A percentile compares a stretch with the other conserved stretches of the same genome.
Conservation (phyloP, 1,140 invertebrate genomes). For the Cepaea nemoralis region DNA sequence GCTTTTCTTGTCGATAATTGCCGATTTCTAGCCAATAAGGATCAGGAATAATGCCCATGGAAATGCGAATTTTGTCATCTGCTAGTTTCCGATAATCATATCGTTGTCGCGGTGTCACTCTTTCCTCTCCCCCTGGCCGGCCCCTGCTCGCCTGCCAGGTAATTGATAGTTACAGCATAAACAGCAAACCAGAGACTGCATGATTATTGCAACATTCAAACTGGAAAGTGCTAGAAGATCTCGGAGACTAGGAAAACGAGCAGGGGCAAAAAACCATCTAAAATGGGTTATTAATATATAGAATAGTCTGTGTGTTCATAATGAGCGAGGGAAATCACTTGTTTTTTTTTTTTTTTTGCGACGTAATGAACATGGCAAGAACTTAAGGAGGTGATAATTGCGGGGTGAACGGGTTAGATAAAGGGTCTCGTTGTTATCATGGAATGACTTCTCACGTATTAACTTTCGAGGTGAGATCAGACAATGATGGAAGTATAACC, state of each 20-base stretch:
- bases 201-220: not conserved
- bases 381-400: not conserved
- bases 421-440: not conserved
- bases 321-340: not conserved
- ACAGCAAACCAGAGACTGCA: not conserved
- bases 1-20: conserved; percentile 4
- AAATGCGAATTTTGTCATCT: not conserved
- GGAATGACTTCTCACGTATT: not conserved
- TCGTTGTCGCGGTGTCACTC: not conserved
- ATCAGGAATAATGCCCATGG: not conserved
- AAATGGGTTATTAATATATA: conserved; percentile 3
- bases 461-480: not conserved
- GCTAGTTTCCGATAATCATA: not conserved
- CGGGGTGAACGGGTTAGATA: not conserved
- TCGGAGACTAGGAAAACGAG: not conserved
- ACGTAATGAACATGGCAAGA: not conserved
- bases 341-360: not conserved
- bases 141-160: not conserved
- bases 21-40: conserved; percentile 12
- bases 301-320: not conserved
- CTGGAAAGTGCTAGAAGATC: not conserved
- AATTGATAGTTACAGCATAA: conserved; percentile 10
- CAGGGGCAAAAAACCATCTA: not conserved
- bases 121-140: not conserved
- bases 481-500: not conserved